Evolutionary conservation across 1,140 invertebrate genomes (phyloP), one percentile per base, ranked within the genome.

Genomic region (Drosophila equinoxialis): DNA sequence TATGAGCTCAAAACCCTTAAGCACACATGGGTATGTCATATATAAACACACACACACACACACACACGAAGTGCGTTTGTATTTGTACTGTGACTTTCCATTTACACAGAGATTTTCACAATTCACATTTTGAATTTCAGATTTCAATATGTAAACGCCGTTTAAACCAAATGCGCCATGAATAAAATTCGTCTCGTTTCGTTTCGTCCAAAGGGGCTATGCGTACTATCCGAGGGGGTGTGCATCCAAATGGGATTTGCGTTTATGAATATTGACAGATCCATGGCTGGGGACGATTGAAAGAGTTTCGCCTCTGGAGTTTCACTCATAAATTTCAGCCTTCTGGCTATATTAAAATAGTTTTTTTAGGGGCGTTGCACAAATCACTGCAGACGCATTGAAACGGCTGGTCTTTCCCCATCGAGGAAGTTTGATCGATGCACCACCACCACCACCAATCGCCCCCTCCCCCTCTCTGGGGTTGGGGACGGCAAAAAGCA

Each of bases 81-180:
- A 71, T 77, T 61, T 82, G 57, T 48, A 23, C 59, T 68, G 71
- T 70, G 73, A 87, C 83, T 87, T 87, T 87, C 83, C 84, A 87
- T 89, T 86, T 74, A 84, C 73, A 65, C 58, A 89, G 84, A 87
- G 84, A 87, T 87, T 87, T 87, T 65, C 77, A 87, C 79, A 83
- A 87, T 87, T 86, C 71, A 78, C 75, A 85, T 87, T 87, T 73
- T 48, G 65, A 65, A 77, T 77, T 77, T 77, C 59, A 76, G 61
- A 85, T 84, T 84, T 84, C 81, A 78, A 86, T 85, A 86, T 83
- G 76, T 67, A 71, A 83, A 77, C 68, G 68, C 51, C 74, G 75
- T 65, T 79, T 79, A 75, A 75, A 64, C 59, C 77, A 80, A 81
- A 81, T 77, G 74, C 74, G 67, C 75, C 75, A 79, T 82, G 72